A percentile compares a stretch with the other conserved stretches of the same genome.
Conservation (phyloP, 2,797 vertebrate species). For the Microctenopoma lineatum region DNA sequence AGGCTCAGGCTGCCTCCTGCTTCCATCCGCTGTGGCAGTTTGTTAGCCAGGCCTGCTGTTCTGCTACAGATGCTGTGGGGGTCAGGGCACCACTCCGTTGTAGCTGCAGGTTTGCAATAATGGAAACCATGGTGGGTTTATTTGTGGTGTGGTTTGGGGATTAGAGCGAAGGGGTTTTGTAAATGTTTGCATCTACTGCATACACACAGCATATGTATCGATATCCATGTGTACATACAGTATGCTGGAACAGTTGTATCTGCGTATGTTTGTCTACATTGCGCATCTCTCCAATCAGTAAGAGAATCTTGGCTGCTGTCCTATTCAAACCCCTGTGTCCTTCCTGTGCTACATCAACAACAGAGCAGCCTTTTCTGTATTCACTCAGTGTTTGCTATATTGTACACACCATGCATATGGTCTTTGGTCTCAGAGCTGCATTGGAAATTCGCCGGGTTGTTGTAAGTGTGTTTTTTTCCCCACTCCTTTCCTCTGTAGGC, state of each 20-base stretch:
- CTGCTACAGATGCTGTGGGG: slow-evolving; percentile 64
- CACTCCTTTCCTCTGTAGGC: slow-evolving; percentile 30
- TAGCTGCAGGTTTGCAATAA: slow-evolving; percentile 46
- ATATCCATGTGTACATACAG: slow-evolving; percentile 6
- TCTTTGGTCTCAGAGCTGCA: slow-evolving; percentile 35
- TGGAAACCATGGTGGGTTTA: slow-evolving; percentile 35
- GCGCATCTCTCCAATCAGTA: slow-evolving; percentile 23
- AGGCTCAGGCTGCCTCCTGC: slow-evolving; percentile 57
- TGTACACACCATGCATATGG: slow-evolving; percentile 46
- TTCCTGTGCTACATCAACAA: slow-evolving; percentile 31
- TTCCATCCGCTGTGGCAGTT: slow-evolving; percentile 62
- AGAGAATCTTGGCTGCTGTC: slow-evolving; percentile 38
- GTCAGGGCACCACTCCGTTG: slow-evolving; percentile 43
- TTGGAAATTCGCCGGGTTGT: slow-evolving; percentile 56
- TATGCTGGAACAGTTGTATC: slow-evolving; percentile 11
- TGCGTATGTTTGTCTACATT: slow-evolving; percentile 33
- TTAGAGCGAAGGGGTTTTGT: slow-evolving; percentile 18
- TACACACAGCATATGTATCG: slow-evolving; percentile 11
- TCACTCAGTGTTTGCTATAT: slow-evolving; percentile 27
- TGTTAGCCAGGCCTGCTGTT: slow-evolving; percentile 70
- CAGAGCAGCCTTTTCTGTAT: slow-evolving; percentile 41
- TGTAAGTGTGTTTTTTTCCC: slow-evolving; percentile 11
- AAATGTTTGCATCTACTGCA: slow-evolving; percentile 1
- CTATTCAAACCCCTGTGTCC: slow-evolving; percentile 39
- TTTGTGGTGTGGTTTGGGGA: slow-evolving; percentile 30